phyloP scores from a whole-genome alignment of 2,797 vertebrate species.

The Echiichthys vipera region DNA sequence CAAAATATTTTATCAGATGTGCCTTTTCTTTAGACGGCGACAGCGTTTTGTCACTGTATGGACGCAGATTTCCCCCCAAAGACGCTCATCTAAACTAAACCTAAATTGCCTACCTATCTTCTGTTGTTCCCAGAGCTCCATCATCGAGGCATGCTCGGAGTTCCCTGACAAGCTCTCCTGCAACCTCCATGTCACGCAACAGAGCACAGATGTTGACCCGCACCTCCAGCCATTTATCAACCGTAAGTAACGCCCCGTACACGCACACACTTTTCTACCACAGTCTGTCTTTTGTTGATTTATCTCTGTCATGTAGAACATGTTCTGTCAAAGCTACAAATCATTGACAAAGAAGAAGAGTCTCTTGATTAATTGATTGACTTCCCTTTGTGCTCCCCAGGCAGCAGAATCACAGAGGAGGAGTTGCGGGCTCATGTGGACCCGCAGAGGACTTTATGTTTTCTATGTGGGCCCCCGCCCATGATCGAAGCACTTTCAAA shows the following conservation, averaged over 20 bases:
- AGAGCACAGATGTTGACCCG: conserved; percentile 83
- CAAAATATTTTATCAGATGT: too few relatives aligned
- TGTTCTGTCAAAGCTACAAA: conserved; percentile 18
- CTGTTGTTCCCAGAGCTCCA: conserved; percentile 86
- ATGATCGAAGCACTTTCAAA: conserved; percentile 93
- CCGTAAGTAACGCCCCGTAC: conserved; percentile 77
- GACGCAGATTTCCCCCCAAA: too few relatives aligned
- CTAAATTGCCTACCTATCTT: background rate
- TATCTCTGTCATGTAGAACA: conserved; percentile 40
- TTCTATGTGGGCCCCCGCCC: conserved; percentile 95
- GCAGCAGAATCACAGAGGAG: conserved; percentile 88
- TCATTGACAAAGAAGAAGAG: background rate
- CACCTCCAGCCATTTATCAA: conserved; percentile 86
- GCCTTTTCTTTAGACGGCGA: too few relatives aligned
- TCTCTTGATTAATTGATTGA: conserved; percentile 29
- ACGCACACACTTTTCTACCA: conserved; percentile 15
- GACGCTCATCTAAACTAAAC: too few relatives aligned
- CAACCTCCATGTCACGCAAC: conserved; percentile 91
- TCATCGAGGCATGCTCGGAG: conserved; percentile 86
- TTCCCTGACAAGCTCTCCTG: conserved; percentile 91
- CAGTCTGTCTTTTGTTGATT: conserved; percentile 49
- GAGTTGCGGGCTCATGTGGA: conserved; percentile 85
- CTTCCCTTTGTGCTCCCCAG: conserved; percentile 76
- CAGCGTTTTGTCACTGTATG: too few relatives aligned
- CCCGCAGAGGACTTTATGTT: conserved; percentile 88